Conservation (phyloP, 2,888 invertebrate species). For the Aphidius colemani region DNA sequence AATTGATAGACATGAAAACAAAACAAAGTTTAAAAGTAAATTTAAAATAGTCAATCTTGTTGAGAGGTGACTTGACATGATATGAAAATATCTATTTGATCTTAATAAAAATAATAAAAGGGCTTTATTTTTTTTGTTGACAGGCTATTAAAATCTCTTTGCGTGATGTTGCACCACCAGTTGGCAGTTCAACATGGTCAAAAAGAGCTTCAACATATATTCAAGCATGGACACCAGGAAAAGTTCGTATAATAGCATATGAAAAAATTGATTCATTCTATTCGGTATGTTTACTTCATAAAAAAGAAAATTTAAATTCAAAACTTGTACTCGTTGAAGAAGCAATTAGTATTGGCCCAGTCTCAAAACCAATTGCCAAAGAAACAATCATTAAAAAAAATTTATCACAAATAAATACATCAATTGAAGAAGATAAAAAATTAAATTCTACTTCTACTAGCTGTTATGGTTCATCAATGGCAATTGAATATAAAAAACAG, state of each 20-base stretch:
- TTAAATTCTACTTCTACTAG: too few species aligned
- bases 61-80: slow-evolving; percentile 53
- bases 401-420: too few species aligned
- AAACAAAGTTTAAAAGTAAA: too few species aligned
- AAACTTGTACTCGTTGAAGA: slow-evolving; percentile 61
- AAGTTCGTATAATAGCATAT: slow-evolving; percentile 57
- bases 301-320: slow-evolving; percentile 62
- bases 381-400: too few species aligned
- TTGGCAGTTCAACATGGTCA: slow-evolving; percentile 56
- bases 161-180: slow-evolving; percentile 57
- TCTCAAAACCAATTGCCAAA: background rate
- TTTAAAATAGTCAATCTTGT: slow-evolving; percentile 30
- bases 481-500: too few species aligned
- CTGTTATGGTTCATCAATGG: too few species aligned
- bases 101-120: too few species aligned
- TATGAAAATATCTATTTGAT: too few species aligned
- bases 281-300: slow-evolving; percentile 44
- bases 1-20: too few species aligned
- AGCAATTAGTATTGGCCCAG: slow-evolving; percentile 62
- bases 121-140: slow-evolving; percentile 52
- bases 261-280: slow-evolving; percentile 40
- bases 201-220: slow-evolving; percentile 39
- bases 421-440: too few species aligned
- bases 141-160: slow-evolving; percentile 49
- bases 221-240: background rate